Conservation (phyloP, 2,888 invertebrate species). For the Crepidodera aurea region DNA sequence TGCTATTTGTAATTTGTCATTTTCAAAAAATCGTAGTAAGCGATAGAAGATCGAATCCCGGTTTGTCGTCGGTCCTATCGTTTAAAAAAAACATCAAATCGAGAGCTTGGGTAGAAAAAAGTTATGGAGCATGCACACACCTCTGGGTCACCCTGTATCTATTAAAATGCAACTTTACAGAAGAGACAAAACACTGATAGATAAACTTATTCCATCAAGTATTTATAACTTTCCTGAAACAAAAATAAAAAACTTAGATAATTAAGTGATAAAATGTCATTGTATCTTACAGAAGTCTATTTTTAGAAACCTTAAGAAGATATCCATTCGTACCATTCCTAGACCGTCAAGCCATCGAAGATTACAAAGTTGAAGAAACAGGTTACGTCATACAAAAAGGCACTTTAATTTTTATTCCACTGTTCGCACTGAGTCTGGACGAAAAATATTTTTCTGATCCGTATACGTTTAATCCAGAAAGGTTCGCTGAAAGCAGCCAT, state of each 20-base stretch:
- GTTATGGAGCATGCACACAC: too few species aligned
- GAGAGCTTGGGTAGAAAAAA: too few species aligned
- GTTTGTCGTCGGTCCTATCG: too few species aligned
- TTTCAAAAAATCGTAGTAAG: too few species aligned
- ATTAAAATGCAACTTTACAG: too few species aligned
- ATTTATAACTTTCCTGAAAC: not conserved
- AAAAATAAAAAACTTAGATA: not conserved
- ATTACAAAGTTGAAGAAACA: conserved; percentile 50
- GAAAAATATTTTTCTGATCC: conserved; percentile 33
- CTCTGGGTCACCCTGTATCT: too few species aligned
- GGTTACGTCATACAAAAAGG: conserved; percentile 48
- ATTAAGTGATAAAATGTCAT: too few species aligned
- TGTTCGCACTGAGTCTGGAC: conserved; percentile 24
- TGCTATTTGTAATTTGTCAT: too few species aligned
- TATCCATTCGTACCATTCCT: conserved; percentile 31
- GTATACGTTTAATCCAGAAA: conserved; percentile 47
- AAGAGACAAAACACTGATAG: not conserved
- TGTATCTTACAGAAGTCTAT: too few species aligned
- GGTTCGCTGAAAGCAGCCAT: conserved; percentile 43
- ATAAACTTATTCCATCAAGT: not conserved
- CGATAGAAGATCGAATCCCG: too few species aligned
- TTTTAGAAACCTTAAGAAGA: conserved; percentile 24
- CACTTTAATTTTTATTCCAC: conserved; percentile 20
- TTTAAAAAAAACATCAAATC: too few species aligned
- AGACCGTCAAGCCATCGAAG: conserved; percentile 43